Evolutionary conservation across 2,797 vertebrate species (phyloP).

Genomic region (Anguilla megastoma): DNA sequence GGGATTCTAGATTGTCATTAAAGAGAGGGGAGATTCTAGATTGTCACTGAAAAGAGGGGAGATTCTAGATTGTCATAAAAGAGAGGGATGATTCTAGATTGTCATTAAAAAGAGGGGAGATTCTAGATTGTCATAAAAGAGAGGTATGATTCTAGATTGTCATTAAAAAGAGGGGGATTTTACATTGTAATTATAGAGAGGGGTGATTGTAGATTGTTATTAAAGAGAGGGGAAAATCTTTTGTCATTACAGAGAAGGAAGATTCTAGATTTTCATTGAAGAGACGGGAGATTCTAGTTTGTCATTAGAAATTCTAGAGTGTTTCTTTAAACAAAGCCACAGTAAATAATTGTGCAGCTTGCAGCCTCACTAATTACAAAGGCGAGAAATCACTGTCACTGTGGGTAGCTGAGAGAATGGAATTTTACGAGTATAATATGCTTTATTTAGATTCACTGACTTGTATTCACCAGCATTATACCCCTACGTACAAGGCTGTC

Average conservation of each 20-base stretch:
- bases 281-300: too few relatives aligned
- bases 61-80: too few relatives aligned
- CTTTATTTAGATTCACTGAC: background rate
- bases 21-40: background rate
- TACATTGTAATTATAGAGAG: too few relatives aligned
- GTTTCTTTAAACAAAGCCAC: background rate
- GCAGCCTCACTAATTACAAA: background rate
- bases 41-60: background rate
- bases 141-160: too few relatives aligned
- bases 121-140: too few relatives aligned
- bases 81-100: background rate
- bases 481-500: background rate
- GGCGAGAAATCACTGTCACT: background rate
- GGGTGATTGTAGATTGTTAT: background rate
- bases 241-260: too few relatives aligned
- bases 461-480: background rate
- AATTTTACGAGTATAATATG: background rate
- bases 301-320: too few relatives aligned
- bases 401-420: background rate
- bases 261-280: too few relatives aligned
- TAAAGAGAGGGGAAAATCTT: background rate
- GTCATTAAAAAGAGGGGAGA: background rate
- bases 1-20: background rate
- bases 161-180: too few relatives aligned
- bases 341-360: background rate